Evolutionary conservation across 2,797 vertebrate genomes (phyloP).

Genomic region (Sebastes itinus): DNA sequence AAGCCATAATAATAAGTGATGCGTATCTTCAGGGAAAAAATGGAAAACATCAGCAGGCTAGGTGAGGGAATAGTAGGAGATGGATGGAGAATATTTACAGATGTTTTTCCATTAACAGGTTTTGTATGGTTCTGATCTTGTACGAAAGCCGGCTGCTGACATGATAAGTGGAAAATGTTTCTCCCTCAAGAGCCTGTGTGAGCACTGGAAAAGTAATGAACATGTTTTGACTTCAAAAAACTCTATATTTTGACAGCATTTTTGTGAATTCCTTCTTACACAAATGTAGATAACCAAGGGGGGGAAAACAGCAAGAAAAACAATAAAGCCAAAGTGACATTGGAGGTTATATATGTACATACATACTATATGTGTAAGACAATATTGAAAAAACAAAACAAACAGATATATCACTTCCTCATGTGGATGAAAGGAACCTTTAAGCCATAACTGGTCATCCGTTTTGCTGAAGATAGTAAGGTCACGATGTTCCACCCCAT

Average conservation of each 20-base stretch:
- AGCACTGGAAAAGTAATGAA: background rate
- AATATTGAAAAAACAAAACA: background rate
- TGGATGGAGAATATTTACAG: background rate
- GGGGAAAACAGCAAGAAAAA: background rate
- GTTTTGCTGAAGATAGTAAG: conserved; percentile 15
- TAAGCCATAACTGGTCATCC: conserved; percentile 18
- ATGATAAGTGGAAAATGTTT: background rate
- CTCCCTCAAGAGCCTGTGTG: background rate
- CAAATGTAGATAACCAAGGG: background rate
- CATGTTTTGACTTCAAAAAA: conserved; percentile 9
- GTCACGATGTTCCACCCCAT: conserved; percentile 2
- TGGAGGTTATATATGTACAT: background rate
- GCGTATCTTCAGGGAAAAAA: background rate
- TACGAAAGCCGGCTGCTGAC: background rate
- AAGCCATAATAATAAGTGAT: background rate
- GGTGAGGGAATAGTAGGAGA: background rate
- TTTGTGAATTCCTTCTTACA: background rate
- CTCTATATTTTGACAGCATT: background rate
- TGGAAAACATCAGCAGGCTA: background rate
- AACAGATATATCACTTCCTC: background rate
- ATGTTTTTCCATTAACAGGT: background rate
- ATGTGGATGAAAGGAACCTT: conserved; percentile 14
- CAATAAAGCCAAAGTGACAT: background rate
- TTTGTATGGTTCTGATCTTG: background rate
- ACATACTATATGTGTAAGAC: background rate